Evolutionary conservation across 2,797 vertebrate genomes (phyloP), one percentile per base, ranked within the genome.

Genomic region (Sphenopsis melanotis): DNA sequence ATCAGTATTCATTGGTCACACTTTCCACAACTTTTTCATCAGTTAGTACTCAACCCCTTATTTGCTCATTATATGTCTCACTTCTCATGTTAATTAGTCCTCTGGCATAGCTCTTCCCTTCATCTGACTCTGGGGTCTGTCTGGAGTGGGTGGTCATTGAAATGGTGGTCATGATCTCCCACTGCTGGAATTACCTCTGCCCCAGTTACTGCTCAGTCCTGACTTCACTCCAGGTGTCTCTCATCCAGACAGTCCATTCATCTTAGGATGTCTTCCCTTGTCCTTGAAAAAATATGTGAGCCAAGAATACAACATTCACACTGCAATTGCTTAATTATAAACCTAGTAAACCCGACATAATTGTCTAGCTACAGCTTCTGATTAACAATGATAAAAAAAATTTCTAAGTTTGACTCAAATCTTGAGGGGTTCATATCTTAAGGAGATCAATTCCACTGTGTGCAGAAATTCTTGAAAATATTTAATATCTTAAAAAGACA

Each of bases 111-210:
- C 11, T 60, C 6, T 55, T 59, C 13, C 8, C 7, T 61, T 34
- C 12, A 2, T 53, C 15, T 41, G 5, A 23, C 12, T 34, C 15
- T 60, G 18, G 2, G 21, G 3, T 27, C 30, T 20, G 2, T 39
- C 29, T 61, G 11, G 41, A 68, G 41, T 12, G 20, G 34, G 6
- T 68, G 15, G 2, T 47, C 55, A 41, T 1, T 36, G 61, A 36
- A 19, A 16, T 15, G 6, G 6, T 44, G 37, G 3, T 39, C 0
- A 0, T 0, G 12, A n/a, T 55, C 4, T 75, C 23, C 26, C 41
- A 32, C 22, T 55, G 9, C 13, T 27, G 27, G 47, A 61, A 37
- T 42, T 55, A n/a, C 4, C 18, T 37, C 9, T 56, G 5, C 13
- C 6, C 5, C 41, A 47, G 26, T 61, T 29, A n/a, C 26, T 55